A percentile compares a stretch with the other conserved stretches of the same genome.
Evolutionary conservation across 2,113 vertebrate species (phyloP).

Genomic region (Isurus oxyrinchus): DNA sequence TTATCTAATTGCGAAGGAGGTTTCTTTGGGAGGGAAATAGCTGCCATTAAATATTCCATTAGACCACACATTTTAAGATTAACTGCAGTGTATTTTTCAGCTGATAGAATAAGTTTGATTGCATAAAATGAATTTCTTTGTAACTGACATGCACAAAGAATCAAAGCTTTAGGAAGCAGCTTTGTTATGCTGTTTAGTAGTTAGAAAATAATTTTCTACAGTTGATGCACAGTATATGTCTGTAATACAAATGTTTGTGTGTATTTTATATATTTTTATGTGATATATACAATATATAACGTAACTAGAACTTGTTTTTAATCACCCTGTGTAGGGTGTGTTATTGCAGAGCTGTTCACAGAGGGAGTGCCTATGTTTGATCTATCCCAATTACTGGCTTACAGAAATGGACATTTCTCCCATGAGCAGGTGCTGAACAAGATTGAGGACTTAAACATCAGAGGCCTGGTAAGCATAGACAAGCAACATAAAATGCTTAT

Average conservation of each 20-base stretch:
- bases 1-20: not conserved
- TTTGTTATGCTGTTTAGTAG: not conserved
- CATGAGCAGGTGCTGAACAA: slow-evolving; percentile 86
- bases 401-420: slow-evolving; percentile 87
- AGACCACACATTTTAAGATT: not conserved
- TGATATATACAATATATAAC: not conserved
- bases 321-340: slow-evolving; percentile 68
- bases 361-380: slow-evolving; percentile 94
- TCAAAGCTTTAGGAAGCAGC: not conserved
- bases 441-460: slow-evolving; percentile 83
- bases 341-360: slow-evolving; percentile 92
- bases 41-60: not conserved
- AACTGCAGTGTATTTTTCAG: not conserved
- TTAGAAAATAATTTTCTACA: not conserved
- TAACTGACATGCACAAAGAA: not conserved
- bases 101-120: not conserved
- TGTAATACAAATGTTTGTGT: not conserved
- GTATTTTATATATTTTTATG: too few relatives aligned
- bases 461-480: slow-evolving; percentile 75
- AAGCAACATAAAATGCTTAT: not conserved
- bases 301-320: slow-evolving; percentile 24
- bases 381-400: slow-evolving; percentile 90
- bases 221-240: not conserved
- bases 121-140: not conserved
- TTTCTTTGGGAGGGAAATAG: not conserved